Percentiles rank a stretch among this genome's conserved stretches.
These are phyloP conservation scores for Thyatira batis DNA, from an alignment of 2,888 invertebrate species.

Conservation along the genomic window DNA sequence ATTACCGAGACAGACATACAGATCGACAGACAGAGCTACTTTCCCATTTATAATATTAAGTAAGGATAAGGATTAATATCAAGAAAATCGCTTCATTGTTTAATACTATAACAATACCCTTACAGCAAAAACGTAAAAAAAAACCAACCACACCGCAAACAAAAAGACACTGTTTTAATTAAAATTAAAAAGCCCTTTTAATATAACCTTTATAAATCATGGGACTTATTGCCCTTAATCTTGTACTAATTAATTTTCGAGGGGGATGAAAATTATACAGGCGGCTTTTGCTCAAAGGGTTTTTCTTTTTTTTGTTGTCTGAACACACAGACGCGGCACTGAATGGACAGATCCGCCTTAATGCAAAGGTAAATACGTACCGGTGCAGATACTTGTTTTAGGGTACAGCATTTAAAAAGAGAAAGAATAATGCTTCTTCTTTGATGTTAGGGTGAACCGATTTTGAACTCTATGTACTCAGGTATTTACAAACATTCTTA, in stretches of 20 bases:
- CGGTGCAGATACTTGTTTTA: too few species aligned
- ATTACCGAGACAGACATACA: too few species aligned
- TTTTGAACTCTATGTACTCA: too few species aligned
- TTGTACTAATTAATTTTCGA: conserved; percentile 55
- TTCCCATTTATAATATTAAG: too few species aligned
- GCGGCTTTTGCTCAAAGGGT: background rate
- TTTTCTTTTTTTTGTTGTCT: conserved; percentile 9
- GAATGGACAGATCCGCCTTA: background rate
- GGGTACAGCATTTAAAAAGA: too few species aligned
- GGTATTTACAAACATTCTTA: too few species aligned
- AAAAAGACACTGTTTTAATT: conserved; percentile 14
- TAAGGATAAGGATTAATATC: too few species aligned
- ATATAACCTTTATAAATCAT: conserved; percentile 48
- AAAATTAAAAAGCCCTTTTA: conserved; percentile 23
- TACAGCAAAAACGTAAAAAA: conserved; percentile 2
- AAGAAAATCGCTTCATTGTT: background rate
- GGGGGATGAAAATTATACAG: conserved; percentile 36
- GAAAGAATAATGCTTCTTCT: too few species aligned
- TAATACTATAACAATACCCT: background rate
- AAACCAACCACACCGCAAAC: conserved; percentile 5
- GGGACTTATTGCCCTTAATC: conserved; percentile 54
- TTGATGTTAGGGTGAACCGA: too few species aligned
- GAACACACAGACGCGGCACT: background rate
- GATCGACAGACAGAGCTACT: too few species aligned
- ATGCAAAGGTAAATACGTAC: background rate